These are phyloP conservation scores for Melierax canorus DNA, from an alignment of 2,113 vertebrate species.

Conservation along the genomic window DNA sequence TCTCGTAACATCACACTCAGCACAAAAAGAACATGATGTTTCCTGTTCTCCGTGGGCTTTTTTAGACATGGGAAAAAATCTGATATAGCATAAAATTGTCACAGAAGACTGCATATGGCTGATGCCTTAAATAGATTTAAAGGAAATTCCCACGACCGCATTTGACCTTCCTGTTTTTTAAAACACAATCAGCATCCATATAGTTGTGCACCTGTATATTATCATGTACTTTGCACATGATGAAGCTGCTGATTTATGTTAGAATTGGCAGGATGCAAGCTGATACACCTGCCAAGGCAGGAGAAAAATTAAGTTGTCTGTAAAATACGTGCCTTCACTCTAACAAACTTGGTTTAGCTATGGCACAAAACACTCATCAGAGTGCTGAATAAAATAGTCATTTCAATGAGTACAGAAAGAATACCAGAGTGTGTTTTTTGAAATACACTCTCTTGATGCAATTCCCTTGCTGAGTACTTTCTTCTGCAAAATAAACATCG, in stretches of 20 bases:
- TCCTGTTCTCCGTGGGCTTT: constrained; percentile 1
- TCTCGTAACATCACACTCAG: constrained; percentile 25
- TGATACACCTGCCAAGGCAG: neutral
- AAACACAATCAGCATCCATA: neutral
- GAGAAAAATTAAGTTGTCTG: neutral
- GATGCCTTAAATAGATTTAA: constrained; percentile 16
- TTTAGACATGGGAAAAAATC: constrained; percentile 26
- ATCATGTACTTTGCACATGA: neutral
- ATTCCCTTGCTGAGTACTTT: neutral
- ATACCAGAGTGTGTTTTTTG: neutral
- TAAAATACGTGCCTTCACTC: neutral
- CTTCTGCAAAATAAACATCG: neutral
- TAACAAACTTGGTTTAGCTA: neutral
- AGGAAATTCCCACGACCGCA: constrained; percentile 35
- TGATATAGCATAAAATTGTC: constrained; percentile 22
- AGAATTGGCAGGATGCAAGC: neutral
- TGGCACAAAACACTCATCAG: neutral
- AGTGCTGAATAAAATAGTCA: neutral
- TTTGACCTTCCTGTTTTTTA: constrained; percentile 20
- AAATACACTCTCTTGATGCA: neutral
- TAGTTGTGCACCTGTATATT: neutral
- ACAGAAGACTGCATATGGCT: constrained; percentile 12
- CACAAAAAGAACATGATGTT: constrained; percentile 50
- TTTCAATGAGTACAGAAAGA: neutral
- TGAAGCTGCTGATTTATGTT: neutral